phyloP scores from a whole-genome alignment of 2,113 vertebrate species.

The Hymenochirus boettgeri region DNA sequence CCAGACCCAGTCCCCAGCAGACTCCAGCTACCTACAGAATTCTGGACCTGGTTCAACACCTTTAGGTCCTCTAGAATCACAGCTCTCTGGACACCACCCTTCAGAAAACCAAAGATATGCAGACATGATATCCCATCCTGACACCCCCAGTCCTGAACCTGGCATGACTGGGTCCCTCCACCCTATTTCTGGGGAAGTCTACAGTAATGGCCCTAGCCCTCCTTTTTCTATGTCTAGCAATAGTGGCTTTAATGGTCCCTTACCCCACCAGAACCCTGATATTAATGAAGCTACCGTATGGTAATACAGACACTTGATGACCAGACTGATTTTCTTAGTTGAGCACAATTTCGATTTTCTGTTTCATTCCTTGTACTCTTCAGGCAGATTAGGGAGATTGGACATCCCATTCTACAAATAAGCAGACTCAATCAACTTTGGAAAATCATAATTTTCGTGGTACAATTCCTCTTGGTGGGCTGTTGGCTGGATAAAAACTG shows the following conservation, averaged over 20 bases:
- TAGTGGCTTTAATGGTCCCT: slow-evolving; percentile 85
- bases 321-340: slow-evolving; percentile 17
- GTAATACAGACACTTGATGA: slow-evolving; percentile 59
- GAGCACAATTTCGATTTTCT: slow-evolving; percentile 44
- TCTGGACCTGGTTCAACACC: slow-evolving; percentile 76
- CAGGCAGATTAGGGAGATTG: slow-evolving; percentile 9
- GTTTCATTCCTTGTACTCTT: background rate
- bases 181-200: slow-evolving; percentile 85
- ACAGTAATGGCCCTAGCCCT: slow-evolving; percentile 87
- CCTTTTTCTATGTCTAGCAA: slow-evolving; percentile 89
- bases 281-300: slow-evolving; percentile 89
- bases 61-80: slow-evolving; percentile 79
- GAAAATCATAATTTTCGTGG: slow-evolving; percentile 6
- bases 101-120: slow-evolving; percentile 96
- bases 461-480: slow-evolving; percentile 7
- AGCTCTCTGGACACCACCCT: slow-evolving; percentile 77
- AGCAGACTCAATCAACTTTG: slow-evolving; percentile 4
- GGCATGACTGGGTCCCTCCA: slow-evolving; percentile 84
- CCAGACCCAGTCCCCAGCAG: slow-evolving; percentile 91
- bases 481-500: slow-evolving; percentile 1
- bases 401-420: slow-evolving; percentile 17
- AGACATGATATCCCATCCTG: slow-evolving; percentile 95
- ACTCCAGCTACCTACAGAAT: slow-evolving; percentile 86
- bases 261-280: slow-evolving; percentile 89
- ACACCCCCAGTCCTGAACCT: slow-evolving; percentile 92